phyloP scores from a whole-genome alignment of 2,113 vertebrate genomes.

The Ailuropoda melanoleuca region DNA sequence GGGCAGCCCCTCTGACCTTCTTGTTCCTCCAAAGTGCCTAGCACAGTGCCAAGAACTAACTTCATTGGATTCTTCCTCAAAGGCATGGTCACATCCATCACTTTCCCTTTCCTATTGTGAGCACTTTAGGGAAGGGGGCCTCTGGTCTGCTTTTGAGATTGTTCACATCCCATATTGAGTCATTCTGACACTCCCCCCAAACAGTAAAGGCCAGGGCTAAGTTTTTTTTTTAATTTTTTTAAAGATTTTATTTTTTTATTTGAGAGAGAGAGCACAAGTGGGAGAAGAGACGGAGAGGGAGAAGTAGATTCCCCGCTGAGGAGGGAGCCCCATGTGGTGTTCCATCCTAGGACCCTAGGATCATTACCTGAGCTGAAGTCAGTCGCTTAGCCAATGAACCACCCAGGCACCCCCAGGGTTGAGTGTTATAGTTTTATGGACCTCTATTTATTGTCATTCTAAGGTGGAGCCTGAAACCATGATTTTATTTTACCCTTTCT shows the following conservation, averaged over 20 bases:
- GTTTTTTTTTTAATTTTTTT: too few species aligned
- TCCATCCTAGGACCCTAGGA: too few species aligned
- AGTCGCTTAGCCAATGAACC: too few species aligned
- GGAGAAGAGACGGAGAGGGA: too few species aligned
- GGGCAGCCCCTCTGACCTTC: not conserved
- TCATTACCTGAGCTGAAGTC: too few species aligned
- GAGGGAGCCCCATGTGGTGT: too few species aligned
- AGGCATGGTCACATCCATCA: fast-evolving
- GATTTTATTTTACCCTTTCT: not conserved
- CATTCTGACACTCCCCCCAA: not conserved
- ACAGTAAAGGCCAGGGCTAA: not conserved
- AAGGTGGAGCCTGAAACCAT: not conserved
- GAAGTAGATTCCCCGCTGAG: too few species aligned
- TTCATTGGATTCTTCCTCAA: not conserved
- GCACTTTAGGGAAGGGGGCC: not conserved
- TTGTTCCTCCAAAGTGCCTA: not conserved
- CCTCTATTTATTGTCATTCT: not conserved
- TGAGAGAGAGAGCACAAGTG: too few species aligned
- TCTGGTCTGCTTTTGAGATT: not conserved
- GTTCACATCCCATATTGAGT: not conserved
- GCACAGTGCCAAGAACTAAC: not conserved
- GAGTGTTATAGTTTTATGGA: not conserved
- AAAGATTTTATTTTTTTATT: too few species aligned
- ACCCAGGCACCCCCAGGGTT: too few species aligned
- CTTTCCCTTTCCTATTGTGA: not conserved